A percentile compares a stretch with the other conserved stretches of the same genome.
Conservation (phyloP, 2,888 invertebrate genomes). For the Acrocera orbiculus region DNA sequence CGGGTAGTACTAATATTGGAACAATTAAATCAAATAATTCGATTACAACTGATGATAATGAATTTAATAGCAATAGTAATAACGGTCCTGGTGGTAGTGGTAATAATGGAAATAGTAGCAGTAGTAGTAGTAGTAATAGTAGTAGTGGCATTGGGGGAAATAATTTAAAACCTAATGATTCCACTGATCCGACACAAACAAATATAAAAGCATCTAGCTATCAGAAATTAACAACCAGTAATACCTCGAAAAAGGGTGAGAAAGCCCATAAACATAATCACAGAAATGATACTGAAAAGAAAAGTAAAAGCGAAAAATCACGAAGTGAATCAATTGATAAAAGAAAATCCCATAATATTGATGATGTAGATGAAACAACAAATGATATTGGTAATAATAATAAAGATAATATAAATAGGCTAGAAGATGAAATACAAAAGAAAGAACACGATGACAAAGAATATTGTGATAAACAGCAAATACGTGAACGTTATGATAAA, state of each 20-base stretch:
- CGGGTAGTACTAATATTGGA: slow-evolving; percentile 29
- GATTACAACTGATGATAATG: not conserved
- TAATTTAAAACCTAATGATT: too few species aligned
- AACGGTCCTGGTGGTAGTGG: too few species aligned
- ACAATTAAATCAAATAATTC: slow-evolving; percentile 17
- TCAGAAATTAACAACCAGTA: slow-evolving; percentile 12
- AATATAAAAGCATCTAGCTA: too few species aligned
- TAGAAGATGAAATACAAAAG: slow-evolving; percentile 19
- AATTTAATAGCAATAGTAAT: too few species aligned
- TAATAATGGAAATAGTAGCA: too few species aligned
- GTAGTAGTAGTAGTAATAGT: too few species aligned
- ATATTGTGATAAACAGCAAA: slow-evolving; percentile 16
- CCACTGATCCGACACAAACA: too few species aligned
- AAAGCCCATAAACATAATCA: slow-evolving; percentile 25
- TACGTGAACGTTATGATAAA: slow-evolving; percentile 19
- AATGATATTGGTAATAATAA: too few species aligned
- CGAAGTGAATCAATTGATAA: slow-evolving; percentile 12
- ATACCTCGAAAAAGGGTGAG: slow-evolving; percentile 16
- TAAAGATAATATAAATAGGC: slow-evolving; percentile 19
- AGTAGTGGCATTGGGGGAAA: too few species aligned
- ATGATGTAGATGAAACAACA: slow-evolving; percentile 5
- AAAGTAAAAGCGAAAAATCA: slow-evolving; percentile 14
- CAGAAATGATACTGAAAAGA: slow-evolving; percentile 21
- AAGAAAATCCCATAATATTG: slow-evolving; percentile 8
- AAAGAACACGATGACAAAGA: slow-evolving; percentile 26